These are phyloP conservation scores for Butastur rufipennis DNA, from an alignment of 2,113 vertebrate species.

Conservation along the genomic window DNA sequence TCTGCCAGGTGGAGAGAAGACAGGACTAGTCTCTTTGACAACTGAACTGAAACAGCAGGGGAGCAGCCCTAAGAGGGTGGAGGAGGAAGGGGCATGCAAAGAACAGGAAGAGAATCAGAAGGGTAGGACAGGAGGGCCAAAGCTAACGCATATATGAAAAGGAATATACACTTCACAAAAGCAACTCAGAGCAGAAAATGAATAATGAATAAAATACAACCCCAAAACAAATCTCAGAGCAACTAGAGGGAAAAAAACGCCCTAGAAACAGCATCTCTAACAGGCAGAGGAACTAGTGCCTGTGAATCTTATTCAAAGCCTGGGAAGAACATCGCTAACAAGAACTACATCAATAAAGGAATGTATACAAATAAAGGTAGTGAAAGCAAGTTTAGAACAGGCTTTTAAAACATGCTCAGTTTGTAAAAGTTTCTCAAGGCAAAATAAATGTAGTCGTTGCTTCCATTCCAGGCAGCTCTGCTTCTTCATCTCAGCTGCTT, in stretches of 20 bases:
- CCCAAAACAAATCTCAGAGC: background rate
- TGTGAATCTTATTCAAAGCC: background rate
- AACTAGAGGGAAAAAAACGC: background rate
- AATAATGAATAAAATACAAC: background rate
- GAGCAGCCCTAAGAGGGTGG: background rate
- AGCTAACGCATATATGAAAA: background rate
- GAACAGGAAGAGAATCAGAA: background rate
- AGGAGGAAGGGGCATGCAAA: background rate
- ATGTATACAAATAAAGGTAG: background rate
- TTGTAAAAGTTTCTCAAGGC: background rate
- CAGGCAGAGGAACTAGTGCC: background rate
- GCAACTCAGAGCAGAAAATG: background rate
- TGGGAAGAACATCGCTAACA: background rate
- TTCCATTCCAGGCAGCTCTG: background rate
- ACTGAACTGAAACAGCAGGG: constrained; percentile 34
- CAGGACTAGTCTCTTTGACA: constrained; percentile 17
- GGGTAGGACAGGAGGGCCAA: background rate
- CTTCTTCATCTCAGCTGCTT: background rate
- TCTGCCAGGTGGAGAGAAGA: constrained; percentile 17
- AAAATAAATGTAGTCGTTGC: background rate
- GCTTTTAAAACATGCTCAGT: background rate
- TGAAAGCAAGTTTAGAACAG: background rate
- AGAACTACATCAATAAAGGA: background rate
- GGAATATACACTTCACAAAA: background rate
- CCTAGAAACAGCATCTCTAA: background rate